Conservation (phyloP, 2,888 invertebrate species). For the Acanthosepion pharaonis region DNA sequence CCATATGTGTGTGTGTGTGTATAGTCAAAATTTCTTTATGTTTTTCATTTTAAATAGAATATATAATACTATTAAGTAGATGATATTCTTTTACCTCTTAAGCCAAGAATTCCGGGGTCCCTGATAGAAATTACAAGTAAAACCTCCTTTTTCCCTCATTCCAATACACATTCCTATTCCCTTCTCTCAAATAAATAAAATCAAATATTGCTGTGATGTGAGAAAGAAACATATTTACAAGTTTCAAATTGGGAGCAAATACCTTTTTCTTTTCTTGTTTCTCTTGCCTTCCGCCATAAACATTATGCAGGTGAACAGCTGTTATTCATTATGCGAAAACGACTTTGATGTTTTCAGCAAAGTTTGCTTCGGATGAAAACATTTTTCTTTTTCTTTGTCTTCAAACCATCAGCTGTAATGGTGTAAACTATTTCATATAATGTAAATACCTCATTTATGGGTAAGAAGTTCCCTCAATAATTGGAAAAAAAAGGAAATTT, state of each 20-base stretch:
- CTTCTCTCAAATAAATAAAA: not conserved
- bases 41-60: too few relatives aligned
- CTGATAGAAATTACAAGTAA: not conserved
- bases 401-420: not conserved
- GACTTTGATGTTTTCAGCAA: not conserved
- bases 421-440: not conserved
- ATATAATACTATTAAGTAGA: not conserved
- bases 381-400: not conserved
- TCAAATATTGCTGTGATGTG: not conserved
- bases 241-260: not conserved
- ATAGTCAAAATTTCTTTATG: too few relatives aligned
- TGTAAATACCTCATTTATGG: not conserved
- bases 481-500: not conserved
- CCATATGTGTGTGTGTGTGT: too few relatives aligned
- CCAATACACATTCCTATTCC: not conserved
- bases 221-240: constrained; percentile 4
- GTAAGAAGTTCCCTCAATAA: not conserved
- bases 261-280: not conserved
- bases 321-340: not conserved
- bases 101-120: not conserved
- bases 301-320: not conserved
- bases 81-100: too few relatives aligned
- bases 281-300: not conserved
- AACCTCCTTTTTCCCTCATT: not conserved
- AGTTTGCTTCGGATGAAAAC: not conserved